Conservation (phyloP, 2,888 invertebrate species). For the Ornithoptera priamus region DNA sequence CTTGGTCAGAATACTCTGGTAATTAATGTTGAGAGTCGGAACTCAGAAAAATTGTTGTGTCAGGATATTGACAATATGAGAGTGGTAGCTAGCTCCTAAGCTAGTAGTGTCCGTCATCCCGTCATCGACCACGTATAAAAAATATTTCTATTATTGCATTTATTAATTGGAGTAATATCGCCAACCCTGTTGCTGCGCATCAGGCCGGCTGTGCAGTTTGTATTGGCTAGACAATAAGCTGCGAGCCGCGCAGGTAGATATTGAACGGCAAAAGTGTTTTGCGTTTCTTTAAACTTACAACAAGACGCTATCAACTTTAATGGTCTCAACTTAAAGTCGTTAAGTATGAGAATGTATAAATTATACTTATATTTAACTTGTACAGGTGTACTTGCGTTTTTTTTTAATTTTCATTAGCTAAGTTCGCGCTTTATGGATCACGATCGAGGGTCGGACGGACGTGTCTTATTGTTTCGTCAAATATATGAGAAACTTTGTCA, state of each 20-base stretch:
- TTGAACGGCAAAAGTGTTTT: slow-evolving; percentile 44
- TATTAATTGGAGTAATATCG: slow-evolving; percentile 36
- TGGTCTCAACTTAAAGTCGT: slow-evolving; percentile 33
- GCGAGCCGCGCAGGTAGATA: slow-evolving; percentile 73
- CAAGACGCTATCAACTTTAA: slow-evolving; percentile 38
- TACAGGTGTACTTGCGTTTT: slow-evolving; percentile 67
- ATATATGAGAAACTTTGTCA: slow-evolving; percentile 74
- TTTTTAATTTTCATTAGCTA: slow-evolving; percentile 74
- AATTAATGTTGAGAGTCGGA: too few relatives aligned
- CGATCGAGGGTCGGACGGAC: slow-evolving; percentile 71
- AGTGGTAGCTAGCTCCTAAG: too few relatives aligned
- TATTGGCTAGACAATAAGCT: slow-evolving; percentile 73
- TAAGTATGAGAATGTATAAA: slow-evolving; percentile 15
- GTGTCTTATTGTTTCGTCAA: slow-evolving; percentile 75
- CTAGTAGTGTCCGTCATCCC: too few relatives aligned
- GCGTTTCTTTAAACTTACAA: slow-evolving; percentile 24
- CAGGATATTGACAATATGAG: too few relatives aligned
- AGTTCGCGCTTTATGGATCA: slow-evolving; percentile 78
- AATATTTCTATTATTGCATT: neutral
- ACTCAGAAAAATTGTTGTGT: too few relatives aligned
- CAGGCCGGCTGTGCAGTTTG: slow-evolving; percentile 71
- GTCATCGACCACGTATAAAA: neutral
- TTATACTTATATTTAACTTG: slow-evolving; percentile 38
- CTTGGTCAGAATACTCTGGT: too few relatives aligned
- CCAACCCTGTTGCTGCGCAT: slow-evolving; percentile 63